Conservation (phyloP, 2,113 vertebrate genomes). For the Cromileptes altivelis region DNA sequence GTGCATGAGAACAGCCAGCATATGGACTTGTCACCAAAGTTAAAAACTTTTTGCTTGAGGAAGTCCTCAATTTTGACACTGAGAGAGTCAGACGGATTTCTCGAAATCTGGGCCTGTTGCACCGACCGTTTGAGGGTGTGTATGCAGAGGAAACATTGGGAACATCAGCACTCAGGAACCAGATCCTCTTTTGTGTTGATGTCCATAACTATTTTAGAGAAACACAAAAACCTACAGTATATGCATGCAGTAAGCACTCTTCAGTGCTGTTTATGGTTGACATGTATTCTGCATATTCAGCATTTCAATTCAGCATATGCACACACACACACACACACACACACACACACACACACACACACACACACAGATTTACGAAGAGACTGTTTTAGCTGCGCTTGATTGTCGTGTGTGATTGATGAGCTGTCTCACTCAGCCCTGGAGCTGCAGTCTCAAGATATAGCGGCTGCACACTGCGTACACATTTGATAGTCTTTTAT, state of each 20-base stretch:
- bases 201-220: neutral
- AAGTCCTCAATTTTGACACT: too few relatives aligned
- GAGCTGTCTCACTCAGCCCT: slow-evolving; percentile 38
- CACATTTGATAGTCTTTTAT: slow-evolving; percentile 60
- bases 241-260: neutral
- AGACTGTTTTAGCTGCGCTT: slow-evolving; percentile 44
- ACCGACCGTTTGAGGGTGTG: neutral
- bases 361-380: slow-evolving; percentile 29
- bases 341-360: neutral
- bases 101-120: neutral
- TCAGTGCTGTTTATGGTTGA: slow-evolving; percentile 5
- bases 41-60: too few relatives aligned
- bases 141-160: neutral
- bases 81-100: neutral
- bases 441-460: slow-evolving; percentile 48
- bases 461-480: slow-evolving; percentile 14
- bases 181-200: neutral
- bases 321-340: neutral
- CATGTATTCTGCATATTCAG: slow-evolving; percentile 41
- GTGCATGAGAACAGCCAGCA: too few relatives aligned
- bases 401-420: slow-evolving; percentile 66
- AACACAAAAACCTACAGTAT: neutral
- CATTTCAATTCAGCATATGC: slow-evolving; percentile 7
- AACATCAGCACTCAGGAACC: neutral
- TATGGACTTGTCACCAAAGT: too few relatives aligned